A percentile compares a stretch with the other conserved stretches of the same genome.
Conservation (phyloP, 2,113 vertebrate genomes). For the Ptyas mucosa region DNA sequence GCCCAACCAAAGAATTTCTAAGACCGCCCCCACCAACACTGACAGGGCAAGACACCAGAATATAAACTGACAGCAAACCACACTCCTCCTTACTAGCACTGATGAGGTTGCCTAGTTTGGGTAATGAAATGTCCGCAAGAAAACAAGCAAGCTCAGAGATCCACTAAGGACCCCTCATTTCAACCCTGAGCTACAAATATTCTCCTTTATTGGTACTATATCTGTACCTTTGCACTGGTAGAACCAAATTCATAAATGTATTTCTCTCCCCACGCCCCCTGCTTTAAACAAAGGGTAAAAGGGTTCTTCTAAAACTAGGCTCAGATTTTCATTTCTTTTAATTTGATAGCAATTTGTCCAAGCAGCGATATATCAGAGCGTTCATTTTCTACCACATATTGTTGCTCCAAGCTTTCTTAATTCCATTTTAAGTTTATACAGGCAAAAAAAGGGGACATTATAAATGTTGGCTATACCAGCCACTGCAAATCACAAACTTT, state of each 20-base stretch:
- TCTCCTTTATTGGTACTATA: background rate
- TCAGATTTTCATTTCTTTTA: background rate
- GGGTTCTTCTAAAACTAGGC: background rate
- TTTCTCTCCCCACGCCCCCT: fast-evolving
- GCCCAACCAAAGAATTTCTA: background rate
- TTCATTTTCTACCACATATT: conserved; percentile 7
- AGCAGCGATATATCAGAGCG: background rate
- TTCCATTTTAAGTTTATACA: conserved; percentile 39
- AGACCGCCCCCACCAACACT: background rate
- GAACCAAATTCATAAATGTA: fast-evolving
- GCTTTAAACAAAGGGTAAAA: background rate
- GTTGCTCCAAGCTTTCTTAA: conserved; percentile 32
- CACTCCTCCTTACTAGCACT: background rate
- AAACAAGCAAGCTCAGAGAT: background rate
- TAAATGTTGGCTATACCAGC: conserved; percentile 65
- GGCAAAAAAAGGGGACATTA: conserved; percentile 32
- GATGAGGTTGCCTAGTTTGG: background rate
- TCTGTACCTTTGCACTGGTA: fast-evolving
- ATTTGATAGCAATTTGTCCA: background rate
- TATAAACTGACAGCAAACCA: background rate
- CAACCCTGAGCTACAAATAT: background rate
- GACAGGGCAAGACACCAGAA: background rate
- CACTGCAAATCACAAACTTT: conserved; percentile 72
- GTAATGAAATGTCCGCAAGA: background rate
- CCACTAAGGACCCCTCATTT: background rate